Percentiles rank a stretch among this genome's conserved stretches.
Evolutionary conservation across 2,797 vertebrate species (phyloP).

Genomic region (Coracias cyanogaster): DNA sequence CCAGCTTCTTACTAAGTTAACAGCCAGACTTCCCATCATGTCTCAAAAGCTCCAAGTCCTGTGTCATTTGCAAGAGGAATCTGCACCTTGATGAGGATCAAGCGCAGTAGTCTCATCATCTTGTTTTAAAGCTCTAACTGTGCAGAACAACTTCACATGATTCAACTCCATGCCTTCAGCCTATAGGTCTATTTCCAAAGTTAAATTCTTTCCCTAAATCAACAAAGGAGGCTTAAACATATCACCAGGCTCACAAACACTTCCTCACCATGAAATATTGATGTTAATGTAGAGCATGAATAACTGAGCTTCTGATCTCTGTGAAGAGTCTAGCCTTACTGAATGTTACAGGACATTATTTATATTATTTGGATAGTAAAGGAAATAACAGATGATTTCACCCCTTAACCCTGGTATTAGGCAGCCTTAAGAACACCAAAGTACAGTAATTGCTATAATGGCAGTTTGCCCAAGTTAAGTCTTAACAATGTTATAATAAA

Average conservation of each 20-base stretch:
- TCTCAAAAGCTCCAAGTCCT: neutral
- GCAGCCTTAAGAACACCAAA: constrained; percentile 6
- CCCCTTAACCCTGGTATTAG: neutral
- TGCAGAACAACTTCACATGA: neutral
- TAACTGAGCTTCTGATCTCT: constrained; percentile 1
- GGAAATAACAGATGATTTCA: constrained; percentile 28
- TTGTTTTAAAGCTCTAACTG: neutral
- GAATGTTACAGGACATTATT: neutral
- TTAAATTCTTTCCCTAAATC: neutral
- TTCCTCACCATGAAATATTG: neutral
- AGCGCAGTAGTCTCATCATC: neutral
- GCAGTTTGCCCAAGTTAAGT: neutral
- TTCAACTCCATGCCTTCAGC: neutral
- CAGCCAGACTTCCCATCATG: neutral
- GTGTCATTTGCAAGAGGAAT: neutral
- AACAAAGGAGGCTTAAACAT: neutral
- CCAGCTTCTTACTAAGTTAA: neutral
- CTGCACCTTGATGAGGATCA: neutral
- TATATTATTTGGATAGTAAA: constrained; percentile 1
- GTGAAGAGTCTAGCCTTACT: neutral
- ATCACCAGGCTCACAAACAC: neutral
- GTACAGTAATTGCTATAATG: neutral
- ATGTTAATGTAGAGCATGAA: constrained; percentile 5
- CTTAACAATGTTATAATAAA: constrained; percentile 1
- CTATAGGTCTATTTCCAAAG: neutral